Evolutionary conservation across 2,888 invertebrate species (phyloP), one percentile per base, ranked within the genome.

Genomic region (Phyllotreta striolata): DNA sequence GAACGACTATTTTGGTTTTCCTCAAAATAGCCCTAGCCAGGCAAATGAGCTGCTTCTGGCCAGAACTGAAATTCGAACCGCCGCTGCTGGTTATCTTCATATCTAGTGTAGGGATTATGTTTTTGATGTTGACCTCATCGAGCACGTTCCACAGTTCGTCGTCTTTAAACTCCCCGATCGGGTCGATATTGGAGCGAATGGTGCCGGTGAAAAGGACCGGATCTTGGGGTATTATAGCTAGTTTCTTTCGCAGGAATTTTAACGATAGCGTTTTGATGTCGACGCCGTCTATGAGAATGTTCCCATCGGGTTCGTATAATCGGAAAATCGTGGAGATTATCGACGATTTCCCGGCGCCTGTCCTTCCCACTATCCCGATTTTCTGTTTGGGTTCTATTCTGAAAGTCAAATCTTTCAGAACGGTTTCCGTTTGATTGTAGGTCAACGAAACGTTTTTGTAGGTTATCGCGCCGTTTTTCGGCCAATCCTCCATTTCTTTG

Each of bases 181-280:
- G 75, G 47, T 76, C 76, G 0, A 76, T 13, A 54, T 76, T 76
- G 5, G 78, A 78, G 14, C 88, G 79, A 14, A 88, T 75, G 1
- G 85, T 83, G 40, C 87, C 87, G 0, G 91, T 90, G 82, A 96
- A 93, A 51, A 93, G 82, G 63, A 93, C 90, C 0, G 93, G 93
- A 76, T 93, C 92, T 80, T 93, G 93, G 0, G 93, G 93, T 54
- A 93, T 93, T 74, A 93, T 93, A 8, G 93, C 91, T 64, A 93
- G 85, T 74, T 87, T 88, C 43, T 89, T 87, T 59, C 93, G 86
- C 14, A 93, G 84, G 77, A 90, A 87, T 72, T 89, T 89, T 8
- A 93, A 82, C 0, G 92, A 91, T 64, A 96, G 79, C 0, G 81
- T 79, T 0, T 84, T 84, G 0, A 89, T 91, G 74, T 91, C 87